phyloP scores from a whole-genome alignment of 92 coral and sea anemone genomes.

The Epizoanthus scotinus region DNA sequence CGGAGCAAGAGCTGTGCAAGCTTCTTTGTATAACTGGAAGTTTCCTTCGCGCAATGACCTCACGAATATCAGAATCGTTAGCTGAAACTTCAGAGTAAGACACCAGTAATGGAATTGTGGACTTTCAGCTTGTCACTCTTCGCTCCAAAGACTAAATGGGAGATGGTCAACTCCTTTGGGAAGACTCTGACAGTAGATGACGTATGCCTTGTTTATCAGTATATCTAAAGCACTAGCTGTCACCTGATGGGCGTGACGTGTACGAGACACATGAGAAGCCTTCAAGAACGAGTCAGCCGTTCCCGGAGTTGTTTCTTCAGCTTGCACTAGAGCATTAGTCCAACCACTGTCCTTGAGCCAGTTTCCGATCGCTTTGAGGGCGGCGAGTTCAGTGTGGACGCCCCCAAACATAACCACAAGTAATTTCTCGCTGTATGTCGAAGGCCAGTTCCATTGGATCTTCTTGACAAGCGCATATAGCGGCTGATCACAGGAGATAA shows the following conservation, averaged over 20 bases:
- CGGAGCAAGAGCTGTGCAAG: constrained; percentile 45
- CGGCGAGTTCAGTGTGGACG: constrained; percentile 42
- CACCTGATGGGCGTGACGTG: constrained; percentile 61
- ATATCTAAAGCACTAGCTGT: constrained; percentile 45
- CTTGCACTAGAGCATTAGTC: constrained; percentile 60
- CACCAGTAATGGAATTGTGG: constrained; percentile 62
- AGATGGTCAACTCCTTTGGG: constrained; percentile 34
- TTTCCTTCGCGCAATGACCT: constrained; percentile 55
- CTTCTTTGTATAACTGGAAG: constrained; percentile 46
- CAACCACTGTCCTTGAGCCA: constrained; percentile 60
- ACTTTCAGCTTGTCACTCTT: constrained; percentile 32
- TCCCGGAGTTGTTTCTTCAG: constrained; percentile 52
- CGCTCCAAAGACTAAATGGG: constrained; percentile 39
- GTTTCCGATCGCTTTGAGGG: constrained; percentile 48
- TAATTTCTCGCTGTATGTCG: not conserved
- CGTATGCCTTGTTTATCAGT: too few relatives aligned
- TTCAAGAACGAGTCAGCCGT: constrained; percentile 50
- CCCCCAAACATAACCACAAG: constrained; percentile 64
- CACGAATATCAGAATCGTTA: constrained; percentile 54
- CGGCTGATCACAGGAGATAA: constrained; percentile 66
- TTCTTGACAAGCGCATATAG: constrained; percentile 51
- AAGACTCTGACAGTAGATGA: constrained; percentile 40
- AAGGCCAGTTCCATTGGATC: constrained; percentile 55
- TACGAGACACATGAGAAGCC: constrained; percentile 62
- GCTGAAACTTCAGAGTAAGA: constrained; percentile 54